Evolutionary conservation across 2,888 invertebrate species (phyloP).

Genomic region (Lasioglossum zephyrum): DNA sequence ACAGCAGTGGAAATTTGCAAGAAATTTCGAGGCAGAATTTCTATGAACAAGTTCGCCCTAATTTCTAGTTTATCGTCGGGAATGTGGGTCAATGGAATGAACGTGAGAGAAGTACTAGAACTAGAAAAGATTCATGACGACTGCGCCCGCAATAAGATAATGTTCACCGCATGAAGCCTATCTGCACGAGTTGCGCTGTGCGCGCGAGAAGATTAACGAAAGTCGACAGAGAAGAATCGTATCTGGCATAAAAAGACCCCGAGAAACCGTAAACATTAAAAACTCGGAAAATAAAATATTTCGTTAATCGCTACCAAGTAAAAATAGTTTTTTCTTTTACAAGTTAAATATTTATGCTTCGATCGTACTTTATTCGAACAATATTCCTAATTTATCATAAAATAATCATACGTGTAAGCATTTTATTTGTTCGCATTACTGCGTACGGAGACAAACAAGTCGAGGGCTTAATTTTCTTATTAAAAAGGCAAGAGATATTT

Average conservation of each 20-base stretch:
- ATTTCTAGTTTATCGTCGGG: constrained; percentile 37
- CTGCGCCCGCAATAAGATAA: constrained; percentile 61
- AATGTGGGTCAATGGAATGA: constrained; percentile 57
- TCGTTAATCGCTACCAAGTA: background rate
- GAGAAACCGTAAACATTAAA: too few relatives aligned
- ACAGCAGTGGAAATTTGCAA: background rate
- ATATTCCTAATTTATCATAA: too few relatives aligned
- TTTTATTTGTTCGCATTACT: too few relatives aligned
- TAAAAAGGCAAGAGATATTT: too few relatives aligned
- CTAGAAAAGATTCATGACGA: constrained; percentile 60
- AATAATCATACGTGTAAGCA: too few relatives aligned
- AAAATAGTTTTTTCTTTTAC: background rate
- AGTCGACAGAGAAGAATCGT: constrained; percentile 17
- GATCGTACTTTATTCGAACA: too few relatives aligned
- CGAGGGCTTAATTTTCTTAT: too few relatives aligned
- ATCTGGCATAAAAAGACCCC: background rate
- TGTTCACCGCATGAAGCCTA: constrained; percentile 56
- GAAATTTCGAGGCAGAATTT: constrained; percentile 24
- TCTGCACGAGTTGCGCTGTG: constrained; percentile 33
- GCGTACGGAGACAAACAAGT: too few relatives aligned
- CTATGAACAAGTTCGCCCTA: constrained; percentile 46
- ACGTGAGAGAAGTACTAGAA: constrained; percentile 53
- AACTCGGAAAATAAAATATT: background rate
- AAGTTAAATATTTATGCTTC: background rate
- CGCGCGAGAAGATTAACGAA: constrained; percentile 45